Evolutionary conservation across 2,888 invertebrate genomes (phyloP), one percentile per base, ranked within the genome.

Genomic region (Drosophila antonietae): DNA sequence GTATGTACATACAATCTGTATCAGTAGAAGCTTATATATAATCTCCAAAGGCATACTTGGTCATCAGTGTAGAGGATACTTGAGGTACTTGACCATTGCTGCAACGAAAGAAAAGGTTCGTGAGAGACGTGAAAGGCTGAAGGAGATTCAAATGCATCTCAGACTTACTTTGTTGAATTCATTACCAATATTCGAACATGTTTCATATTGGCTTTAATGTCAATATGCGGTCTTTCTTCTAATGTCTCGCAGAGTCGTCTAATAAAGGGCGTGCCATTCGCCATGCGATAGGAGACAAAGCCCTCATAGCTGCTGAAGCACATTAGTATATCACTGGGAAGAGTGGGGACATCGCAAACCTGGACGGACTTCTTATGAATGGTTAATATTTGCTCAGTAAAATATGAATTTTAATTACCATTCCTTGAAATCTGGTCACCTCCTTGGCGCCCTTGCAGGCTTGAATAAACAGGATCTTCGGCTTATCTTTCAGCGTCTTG

Each of bases 251-350:
- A 93, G 6, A 93, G 74, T 0, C 76, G 74, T 67, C 91, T 89
- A 61, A 93, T 92, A 41, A 93, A 93, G 12, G 91, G 81, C 12
- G 92, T 90, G 15, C 93, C 93, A 18, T 80, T 79, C 2, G 87
- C 78, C 5, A 84, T 80, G 37, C 93, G 91, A 83, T 89, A 93
- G 3, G 93, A 90, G 0, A 91, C 91, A 65, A 91, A 93, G 12
- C 93, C 93, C 71, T 93, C 93, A 62, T 89, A 93, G 43, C 91
- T 93, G 71, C 93, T 93, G 51, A 92, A 93, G 59, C 91, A 92
- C 69, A 92, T 92, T 1, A 92, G 75, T 52, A 92, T 91, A 73
- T 92, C 91, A 63, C 82, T 81, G 4, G 92, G 91, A 37, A 47
- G 28, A 28, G 1, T 9, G 4, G 47, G 15, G 28, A 47, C 3